Base-by-base conservation (phyloP, 2,797 vertebrate genomes). In the Sebastes minor region DNA sequence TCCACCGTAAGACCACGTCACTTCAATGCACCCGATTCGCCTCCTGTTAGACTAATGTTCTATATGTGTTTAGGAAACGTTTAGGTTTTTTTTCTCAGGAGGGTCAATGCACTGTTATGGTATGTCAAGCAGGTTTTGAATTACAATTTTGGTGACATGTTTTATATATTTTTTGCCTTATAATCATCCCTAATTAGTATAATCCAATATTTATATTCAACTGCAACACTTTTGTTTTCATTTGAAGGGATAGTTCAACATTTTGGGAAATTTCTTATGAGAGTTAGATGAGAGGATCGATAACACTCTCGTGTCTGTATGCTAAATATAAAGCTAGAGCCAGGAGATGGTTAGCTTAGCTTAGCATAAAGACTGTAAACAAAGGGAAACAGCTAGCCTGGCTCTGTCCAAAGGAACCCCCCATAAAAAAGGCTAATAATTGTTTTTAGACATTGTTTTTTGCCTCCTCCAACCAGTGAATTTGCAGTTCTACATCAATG, bases 141-240 rank as follows among this genome's bases (percentile, higher is more conserved):
- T 88, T 87, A 76, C 77, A 82, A 71, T 68, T 84, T 89, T 89
- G 86, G 89, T 95, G 91, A 88, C 93, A 93, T 46, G 42, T 46
- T 46, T 18, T 46, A 49, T 88, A 81, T 60, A 27, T 4, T 70
- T 60, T 23, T 94, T 88, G 81, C 86, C 90, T 93, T 68, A 85
- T 77, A 80, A 83, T 81, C 32, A 20, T 92, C 84, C 84, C 90
- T 91, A 86, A 85, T 77, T 74, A 59, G 23, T 74, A 83, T 67
- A 57, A 57, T 87, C 80, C 56, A 13, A 66, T 81, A 74, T 80
- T 91, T 70, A 61, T 74, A 75, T 27, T 71, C 56, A 77, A 55
- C 56, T 76, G 32, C 72, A 71, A 85, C 68, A 7, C 57, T 81
- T 87, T 42, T 42, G 42, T 59, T 61, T 61, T 55, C 10, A 55